A percentile compares a stretch with the other conserved stretches of the same genome.
These are phyloP conservation scores for Oncorhynchus gorbuscha DNA, from an alignment of 2,113 vertebrate genomes.

Conservation along the genomic window DNA sequence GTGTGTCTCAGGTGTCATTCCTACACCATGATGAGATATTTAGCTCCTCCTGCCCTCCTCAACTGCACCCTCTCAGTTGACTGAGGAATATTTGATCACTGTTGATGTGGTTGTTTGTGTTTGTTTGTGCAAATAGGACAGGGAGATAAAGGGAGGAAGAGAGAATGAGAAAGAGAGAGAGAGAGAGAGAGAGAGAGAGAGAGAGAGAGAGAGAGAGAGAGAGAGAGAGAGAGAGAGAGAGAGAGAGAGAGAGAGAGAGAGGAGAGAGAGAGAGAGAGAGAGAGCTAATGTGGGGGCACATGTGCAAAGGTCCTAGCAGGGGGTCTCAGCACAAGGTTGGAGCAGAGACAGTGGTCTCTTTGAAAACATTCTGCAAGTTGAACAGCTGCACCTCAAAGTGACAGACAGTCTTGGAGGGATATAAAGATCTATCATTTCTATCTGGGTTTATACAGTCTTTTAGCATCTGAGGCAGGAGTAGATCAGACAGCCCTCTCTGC, in stretches of 20 bases:
- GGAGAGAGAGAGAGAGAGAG: neutral
- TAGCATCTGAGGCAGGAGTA: too few relatives aligned
- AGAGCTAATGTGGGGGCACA: too few relatives aligned
- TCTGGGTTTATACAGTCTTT: too few relatives aligned
- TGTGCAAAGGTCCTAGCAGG: neutral
- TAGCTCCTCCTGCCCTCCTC: neutral
- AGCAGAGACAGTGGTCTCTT: neutral
- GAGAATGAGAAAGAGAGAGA: slow-evolving; percentile 1
- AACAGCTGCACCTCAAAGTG: neutral
- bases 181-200: neutral
- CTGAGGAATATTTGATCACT: neutral
- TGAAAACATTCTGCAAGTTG: neutral
- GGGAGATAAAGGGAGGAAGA: neutral
- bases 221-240: neutral
- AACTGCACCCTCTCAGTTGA: neutral
- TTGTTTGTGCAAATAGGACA: neutral
- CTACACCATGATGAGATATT: too few relatives aligned
- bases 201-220: too few relatives aligned
- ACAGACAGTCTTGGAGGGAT: too few relatives aligned
- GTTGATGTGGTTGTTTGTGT: neutral
- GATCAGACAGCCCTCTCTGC: too few relatives aligned
- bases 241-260: neutral
- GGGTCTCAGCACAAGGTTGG: neutral
- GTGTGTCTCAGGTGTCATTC: too few relatives aligned
- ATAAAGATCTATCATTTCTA: too few relatives aligned